phyloP scores from a whole-genome alignment of 2,797 vertebrate species.

The Acridotheres tristis region DNA sequence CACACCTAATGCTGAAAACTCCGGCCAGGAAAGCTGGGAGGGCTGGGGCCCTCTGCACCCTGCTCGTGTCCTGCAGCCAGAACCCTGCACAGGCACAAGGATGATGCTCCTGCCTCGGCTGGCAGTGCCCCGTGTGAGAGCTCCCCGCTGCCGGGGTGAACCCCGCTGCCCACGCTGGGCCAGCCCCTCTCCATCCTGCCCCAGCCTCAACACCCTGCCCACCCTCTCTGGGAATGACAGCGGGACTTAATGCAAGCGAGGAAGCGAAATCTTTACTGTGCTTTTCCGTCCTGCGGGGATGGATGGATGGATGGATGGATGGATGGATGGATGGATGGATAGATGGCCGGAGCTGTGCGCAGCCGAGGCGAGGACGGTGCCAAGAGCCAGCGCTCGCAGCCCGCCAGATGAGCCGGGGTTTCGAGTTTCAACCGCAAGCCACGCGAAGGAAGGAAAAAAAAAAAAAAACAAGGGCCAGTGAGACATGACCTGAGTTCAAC shows the following conservation, averaged over 20 bases:
- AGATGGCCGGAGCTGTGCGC: not conserved
- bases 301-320: no score
- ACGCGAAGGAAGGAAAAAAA: not conserved
- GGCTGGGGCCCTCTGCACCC: no score
- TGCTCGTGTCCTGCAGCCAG: rapidly evolving
- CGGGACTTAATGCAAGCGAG: rapidly evolving
- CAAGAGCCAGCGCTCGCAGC: not conserved
- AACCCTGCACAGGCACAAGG: rapidly evolving
- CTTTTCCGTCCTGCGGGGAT: not conserved
- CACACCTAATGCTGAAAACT: not conserved
- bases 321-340: not conserved
- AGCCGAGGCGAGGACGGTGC: not conserved
- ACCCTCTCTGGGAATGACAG: not conserved
- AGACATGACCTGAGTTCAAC: slow-evolving; percentile 41
- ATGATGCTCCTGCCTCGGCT: rapidly evolving
- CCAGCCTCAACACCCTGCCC: not conserved
- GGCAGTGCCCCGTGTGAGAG: rapidly evolving
- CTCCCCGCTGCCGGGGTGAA: no score
- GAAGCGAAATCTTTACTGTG: not conserved
- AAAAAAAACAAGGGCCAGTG: not conserved
- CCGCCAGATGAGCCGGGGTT: not conserved
- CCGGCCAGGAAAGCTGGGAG: not conserved
- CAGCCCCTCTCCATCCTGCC: not conserved
- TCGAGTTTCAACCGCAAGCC: slow-evolving; percentile 8
- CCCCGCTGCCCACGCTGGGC: rapidly evolving